These are phyloP conservation scores for Ictalurus punctatus DNA, from an alignment of 2,113 vertebrate genomes.

Conservation along the genomic window DNA sequence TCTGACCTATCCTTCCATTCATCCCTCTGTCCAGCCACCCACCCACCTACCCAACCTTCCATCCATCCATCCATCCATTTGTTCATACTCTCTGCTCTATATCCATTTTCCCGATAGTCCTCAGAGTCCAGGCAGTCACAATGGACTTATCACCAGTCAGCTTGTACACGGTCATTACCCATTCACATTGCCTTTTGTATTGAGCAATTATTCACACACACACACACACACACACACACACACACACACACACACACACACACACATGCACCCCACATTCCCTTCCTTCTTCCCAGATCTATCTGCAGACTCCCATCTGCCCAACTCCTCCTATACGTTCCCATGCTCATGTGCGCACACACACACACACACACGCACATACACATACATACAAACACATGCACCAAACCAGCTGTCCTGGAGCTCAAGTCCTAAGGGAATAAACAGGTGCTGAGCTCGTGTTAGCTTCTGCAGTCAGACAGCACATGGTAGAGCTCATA, in stretches of 20 bases:
- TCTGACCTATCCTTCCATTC: neutral
- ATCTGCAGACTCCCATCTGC: slow-evolving; percentile 71
- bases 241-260: slow-evolving; percentile 26
- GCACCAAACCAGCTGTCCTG: slow-evolving; percentile 74
- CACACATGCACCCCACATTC: slow-evolving; percentile 37
- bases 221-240: slow-evolving; percentile 28
- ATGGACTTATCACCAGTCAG: slow-evolving; percentile 75
- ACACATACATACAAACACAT: slow-evolving; percentile 62
- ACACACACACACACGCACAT: slow-evolving; percentile 57
- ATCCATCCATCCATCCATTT: slow-evolving; percentile 1
- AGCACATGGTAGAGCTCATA: slow-evolving; percentile 66
- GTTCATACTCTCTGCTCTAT: neutral
- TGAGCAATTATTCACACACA: slow-evolving; percentile 68
- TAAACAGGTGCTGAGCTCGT: slow-evolving; percentile 71
- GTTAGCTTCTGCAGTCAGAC: slow-evolving; percentile 58
- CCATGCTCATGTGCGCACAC: slow-evolving; percentile 38
- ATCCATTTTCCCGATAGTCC: slow-evolving; percentile 49
- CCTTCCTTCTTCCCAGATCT: slow-evolving; percentile 43
- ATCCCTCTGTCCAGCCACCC: slow-evolving; percentile 7
- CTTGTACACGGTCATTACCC: slow-evolving; percentile 68
- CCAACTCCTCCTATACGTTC: slow-evolving; percentile 62
- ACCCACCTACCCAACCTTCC: neutral
- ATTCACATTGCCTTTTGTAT: slow-evolving; percentile 73
- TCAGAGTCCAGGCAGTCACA: slow-evolving; percentile 64
- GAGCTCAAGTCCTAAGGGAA: slow-evolving; percentile 64